Evolutionary conservation across 2,113 vertebrate genomes (phyloP).

Genomic region (Amblyornis subalaris): DNA sequence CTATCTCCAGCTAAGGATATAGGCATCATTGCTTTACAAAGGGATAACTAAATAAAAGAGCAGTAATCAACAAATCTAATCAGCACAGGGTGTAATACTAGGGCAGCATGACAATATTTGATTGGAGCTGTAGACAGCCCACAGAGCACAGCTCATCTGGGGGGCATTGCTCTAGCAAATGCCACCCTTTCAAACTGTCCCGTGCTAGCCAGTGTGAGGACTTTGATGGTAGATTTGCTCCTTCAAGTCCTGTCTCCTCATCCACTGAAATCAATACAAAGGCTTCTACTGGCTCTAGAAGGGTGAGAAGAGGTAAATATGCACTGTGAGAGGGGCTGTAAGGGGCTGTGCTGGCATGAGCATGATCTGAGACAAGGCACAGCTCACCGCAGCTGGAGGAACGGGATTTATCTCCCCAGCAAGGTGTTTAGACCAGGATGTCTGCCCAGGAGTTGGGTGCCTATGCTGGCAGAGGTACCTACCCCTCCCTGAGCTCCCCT

Average conservation of each 20-base stretch:
- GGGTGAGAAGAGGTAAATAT: background rate
- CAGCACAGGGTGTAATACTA: constrained; percentile 3
- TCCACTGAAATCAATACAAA: background rate
- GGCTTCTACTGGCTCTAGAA: background rate
- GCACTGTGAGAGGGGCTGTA: fast-evolving
- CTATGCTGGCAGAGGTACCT: background rate
- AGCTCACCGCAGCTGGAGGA: background rate
- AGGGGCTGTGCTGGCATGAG: background rate
- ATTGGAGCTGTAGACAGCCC: background rate
- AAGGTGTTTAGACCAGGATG: background rate
- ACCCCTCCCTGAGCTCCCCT: background rate
- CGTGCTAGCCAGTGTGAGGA: fast-evolving
- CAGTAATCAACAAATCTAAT: constrained; percentile 18
- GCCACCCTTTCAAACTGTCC: background rate
- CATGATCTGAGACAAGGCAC: fast-evolving
- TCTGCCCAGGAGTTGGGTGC: background rate
- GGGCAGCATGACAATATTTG: background rate
- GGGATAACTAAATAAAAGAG: background rate
- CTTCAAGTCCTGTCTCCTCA: background rate
- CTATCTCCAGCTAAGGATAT: background rate
- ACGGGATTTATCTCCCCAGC: background rate
- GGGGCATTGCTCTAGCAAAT: background rate
- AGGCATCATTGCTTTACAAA: background rate
- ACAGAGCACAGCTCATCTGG: background rate
- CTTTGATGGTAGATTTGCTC: background rate